Evolutionary conservation across 2,113 vertebrate genomes (phyloP), one percentile per base, ranked within the genome.

Genomic region (Chaetodon auriga): DNA sequence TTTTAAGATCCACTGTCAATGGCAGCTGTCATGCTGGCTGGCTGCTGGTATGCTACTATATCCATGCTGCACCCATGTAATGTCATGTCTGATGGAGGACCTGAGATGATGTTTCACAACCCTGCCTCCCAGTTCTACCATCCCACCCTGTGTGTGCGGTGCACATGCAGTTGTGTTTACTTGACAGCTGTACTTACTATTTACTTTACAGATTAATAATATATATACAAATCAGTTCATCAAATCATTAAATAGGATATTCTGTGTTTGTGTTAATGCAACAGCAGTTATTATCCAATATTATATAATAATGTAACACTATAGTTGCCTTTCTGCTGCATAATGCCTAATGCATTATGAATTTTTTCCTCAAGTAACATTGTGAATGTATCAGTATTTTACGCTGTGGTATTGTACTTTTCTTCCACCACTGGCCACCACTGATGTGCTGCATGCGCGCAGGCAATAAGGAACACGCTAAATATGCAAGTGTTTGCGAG

Each of bases 31-130:
- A 49, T 16, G n/a, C 46, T 36, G 53, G 49, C 74, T 58, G 46
- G 30, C 55, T 73, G 41, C 61, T 72, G 80, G 61, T 53, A 76
- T 83, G 66, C 58, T 68, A 75, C 84, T 84, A 55, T 82, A 69
- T 75, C 75, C 75, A 84, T 69, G 65, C 54, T 75, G 54, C 70
- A 38, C 51, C 69, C 16, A 15, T 82, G 55, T 75, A 75, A 63
- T 74, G 18, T 48, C 51, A 83, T 23, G 69, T 81, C 60, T 18
- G 61, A 64, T 66, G 45, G 71, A 71, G 68, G 41, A 77, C 48
- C 35, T 64, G 41, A 63, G 80, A 85, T 75, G 63, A 60, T 73
- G 70, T 90, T 87, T 88, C 73, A 54, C 43, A 84, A 63, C 14
- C 72, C 68, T 38, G 21, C 51, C 61, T 21, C 38, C 7, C 36